Percentiles rank a stretch among this genome's conserved stretches.
Conservation (phyloP, 2,113 vertebrate genomes). For the Bagarius yarrelli region DNA sequence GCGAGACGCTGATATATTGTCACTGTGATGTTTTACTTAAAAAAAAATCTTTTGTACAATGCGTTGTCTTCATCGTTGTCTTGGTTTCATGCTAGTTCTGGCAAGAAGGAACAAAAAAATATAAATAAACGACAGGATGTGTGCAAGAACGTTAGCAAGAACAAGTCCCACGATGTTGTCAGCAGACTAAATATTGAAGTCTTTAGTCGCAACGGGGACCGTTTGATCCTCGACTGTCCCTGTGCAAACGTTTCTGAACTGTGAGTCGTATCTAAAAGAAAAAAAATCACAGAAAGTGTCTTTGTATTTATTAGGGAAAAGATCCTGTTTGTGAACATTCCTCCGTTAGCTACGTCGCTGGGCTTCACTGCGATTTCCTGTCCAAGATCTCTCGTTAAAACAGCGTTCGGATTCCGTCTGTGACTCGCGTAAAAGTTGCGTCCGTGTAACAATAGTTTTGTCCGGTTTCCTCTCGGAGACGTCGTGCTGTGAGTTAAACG, state of each 20-base stretch:
- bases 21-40: neutral
- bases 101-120: neutral
- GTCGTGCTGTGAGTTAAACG: conserved; percentile 72
- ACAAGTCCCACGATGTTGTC: neutral
- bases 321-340: neutral
- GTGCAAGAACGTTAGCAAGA: neutral
- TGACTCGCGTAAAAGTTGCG: too few species aligned
- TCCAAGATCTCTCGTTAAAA: neutral
- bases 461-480: conserved; percentile 50
- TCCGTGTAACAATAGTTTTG: too few species aligned
- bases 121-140: neutral
- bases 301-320: neutral
- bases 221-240: neutral
- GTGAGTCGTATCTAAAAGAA: neutral
- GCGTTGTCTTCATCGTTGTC: neutral
- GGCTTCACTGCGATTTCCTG: neutral
- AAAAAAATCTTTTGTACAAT: neutral
- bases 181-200: neutral
- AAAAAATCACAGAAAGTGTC: neutral
- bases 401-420: neutral
- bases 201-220: neutral
- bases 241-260: neutral
- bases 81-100: neutral
- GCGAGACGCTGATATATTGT: neutral
- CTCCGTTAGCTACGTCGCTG: neutral